phyloP scores from a whole-genome alignment of 2,888 invertebrate genomes.

The Rhimphoctona megacephalus region DNA sequence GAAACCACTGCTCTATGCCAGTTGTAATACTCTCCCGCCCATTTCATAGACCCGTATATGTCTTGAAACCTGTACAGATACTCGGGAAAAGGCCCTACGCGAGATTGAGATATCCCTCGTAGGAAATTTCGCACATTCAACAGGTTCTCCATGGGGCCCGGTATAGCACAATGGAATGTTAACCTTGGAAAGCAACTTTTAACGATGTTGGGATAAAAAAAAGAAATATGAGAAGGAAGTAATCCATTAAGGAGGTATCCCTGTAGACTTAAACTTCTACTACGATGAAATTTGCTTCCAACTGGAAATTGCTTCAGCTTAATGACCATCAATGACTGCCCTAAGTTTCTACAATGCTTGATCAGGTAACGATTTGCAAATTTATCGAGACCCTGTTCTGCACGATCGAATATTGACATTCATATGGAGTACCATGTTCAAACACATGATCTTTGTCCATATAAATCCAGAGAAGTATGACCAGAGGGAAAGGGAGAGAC shows the following conservation, averaged over 20 bases:
- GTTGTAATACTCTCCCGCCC: slow-evolving; percentile 19
- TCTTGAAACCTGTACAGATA: background rate
- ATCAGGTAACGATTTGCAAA: background rate
- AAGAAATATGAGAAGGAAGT: background rate
- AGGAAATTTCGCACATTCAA: slow-evolving; percentile 16
- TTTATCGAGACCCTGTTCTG: background rate
- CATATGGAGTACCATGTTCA: slow-evolving; percentile 9
- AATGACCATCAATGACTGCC: background rate
- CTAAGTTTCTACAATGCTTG: background rate
- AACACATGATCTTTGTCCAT: slow-evolving; percentile 15
- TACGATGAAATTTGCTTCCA: background rate
- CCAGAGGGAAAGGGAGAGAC: background rate
- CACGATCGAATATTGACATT: slow-evolving; percentile 7
- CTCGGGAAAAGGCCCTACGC: background rate
- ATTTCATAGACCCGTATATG: slow-evolving; percentile 30
- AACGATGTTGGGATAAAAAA: background rate
- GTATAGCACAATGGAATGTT: background rate
- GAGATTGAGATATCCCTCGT: slow-evolving; percentile 17
- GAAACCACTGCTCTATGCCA: slow-evolving; percentile 54
- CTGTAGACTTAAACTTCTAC: background rate
- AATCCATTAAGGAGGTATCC: background rate
- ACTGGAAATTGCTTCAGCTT: background rate
- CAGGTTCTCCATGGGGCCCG: slow-evolving; percentile 10
- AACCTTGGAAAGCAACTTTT: background rate
- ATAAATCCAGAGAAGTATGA: background rate